Conservation (phyloP, 2,888 invertebrate genomes). For the Chironomus riparius region DNA sequence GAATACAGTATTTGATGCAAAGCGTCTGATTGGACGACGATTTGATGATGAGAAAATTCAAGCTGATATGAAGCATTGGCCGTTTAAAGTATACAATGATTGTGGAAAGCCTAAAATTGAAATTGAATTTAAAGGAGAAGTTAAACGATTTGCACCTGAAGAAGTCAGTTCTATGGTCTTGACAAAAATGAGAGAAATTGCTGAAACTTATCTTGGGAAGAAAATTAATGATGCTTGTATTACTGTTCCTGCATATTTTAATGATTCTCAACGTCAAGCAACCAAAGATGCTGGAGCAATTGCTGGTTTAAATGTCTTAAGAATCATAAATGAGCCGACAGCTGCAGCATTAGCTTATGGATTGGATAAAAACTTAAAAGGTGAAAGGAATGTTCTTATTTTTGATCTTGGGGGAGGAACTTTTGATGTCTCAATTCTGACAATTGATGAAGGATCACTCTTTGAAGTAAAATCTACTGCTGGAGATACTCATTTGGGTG, state of each 20-base stretch:
- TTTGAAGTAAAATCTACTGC: slow-evolving; percentile 75
- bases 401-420: slow-evolving; percentile 80
- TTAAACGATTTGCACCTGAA: slow-evolving; percentile 68
- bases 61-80: slow-evolving; percentile 77
- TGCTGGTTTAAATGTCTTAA: slow-evolving; percentile 75
- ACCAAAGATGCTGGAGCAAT: slow-evolving; percentile 84
- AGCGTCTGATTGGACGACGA: slow-evolving; percentile 71
- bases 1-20: slow-evolving; percentile 75
- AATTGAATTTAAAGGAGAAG: slow-evolving; percentile 63
- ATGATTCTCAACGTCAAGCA: slow-evolving; percentile 72
- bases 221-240: slow-evolving; percentile 67
- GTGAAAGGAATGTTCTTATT: slow-evolving; percentile 64
- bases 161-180: slow-evolving; percentile 80
- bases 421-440: slow-evolving; percentile 84
- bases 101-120: slow-evolving; percentile 64
- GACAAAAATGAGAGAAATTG: slow-evolving; percentile 73
- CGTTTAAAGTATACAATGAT: slow-evolving; percentile 58
- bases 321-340: slow-evolving; percentile 87
- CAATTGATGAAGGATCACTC: slow-evolving; percentile 76
- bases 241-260: slow-evolving; percentile 77
- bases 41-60: slow-evolving; percentile 70
- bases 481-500: slow-evolving; percentile 72
- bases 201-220: slow-evolving; percentile 66
- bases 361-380: slow-evolving; percentile 61
- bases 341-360: slow-evolving; percentile 83